A percentile compares a stretch with the other conserved stretches of the same genome.
These are phyloP conservation scores for Synodontis membranacea DNA, from an alignment of 2,113 vertebrate species.

Conservation along the genomic window DNA sequence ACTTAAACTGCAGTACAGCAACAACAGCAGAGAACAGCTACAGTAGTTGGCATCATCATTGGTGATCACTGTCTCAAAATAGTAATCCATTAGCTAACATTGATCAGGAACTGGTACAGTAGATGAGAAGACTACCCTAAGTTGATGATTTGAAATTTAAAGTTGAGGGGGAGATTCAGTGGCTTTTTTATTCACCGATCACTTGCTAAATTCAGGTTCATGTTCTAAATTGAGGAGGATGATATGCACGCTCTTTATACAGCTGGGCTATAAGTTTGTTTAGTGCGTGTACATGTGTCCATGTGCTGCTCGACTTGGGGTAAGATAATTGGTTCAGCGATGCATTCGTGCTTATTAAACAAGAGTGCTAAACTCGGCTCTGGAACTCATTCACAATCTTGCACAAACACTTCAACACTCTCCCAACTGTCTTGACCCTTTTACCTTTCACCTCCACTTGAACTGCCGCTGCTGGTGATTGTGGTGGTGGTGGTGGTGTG, in stretches of 20 bases:
- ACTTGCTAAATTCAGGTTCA: background rate
- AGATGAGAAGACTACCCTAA: background rate
- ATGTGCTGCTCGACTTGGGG: constrained; percentile 78
- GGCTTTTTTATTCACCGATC: background rate
- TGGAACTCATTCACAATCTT: constrained; percentile 71
- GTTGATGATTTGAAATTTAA: background rate
- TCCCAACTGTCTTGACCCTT: constrained; percentile 81
- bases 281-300: background rate
- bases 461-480: constrained; percentile 66
- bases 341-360: constrained; percentile 76
- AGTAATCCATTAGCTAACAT: too few relatives aligned
- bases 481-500: constrained; percentile 62
- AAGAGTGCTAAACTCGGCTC: constrained; percentile 81
- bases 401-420: constrained; percentile 60
- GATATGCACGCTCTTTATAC: background rate
- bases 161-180: background rate
- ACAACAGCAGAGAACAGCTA: too few relatives aligned
- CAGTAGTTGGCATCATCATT: too few relatives aligned
- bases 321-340: background rate
- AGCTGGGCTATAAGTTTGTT: background rate
- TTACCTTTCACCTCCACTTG: constrained; percentile 88
- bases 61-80: too few relatives aligned
- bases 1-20: too few relatives aligned
- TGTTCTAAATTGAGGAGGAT: background rate
- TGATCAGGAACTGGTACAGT: too few relatives aligned